These are phyloP conservation scores for Peromyscus aztecus DNA, from an alignment of 2,797 vertebrate species.

Conservation along the genomic window DNA sequence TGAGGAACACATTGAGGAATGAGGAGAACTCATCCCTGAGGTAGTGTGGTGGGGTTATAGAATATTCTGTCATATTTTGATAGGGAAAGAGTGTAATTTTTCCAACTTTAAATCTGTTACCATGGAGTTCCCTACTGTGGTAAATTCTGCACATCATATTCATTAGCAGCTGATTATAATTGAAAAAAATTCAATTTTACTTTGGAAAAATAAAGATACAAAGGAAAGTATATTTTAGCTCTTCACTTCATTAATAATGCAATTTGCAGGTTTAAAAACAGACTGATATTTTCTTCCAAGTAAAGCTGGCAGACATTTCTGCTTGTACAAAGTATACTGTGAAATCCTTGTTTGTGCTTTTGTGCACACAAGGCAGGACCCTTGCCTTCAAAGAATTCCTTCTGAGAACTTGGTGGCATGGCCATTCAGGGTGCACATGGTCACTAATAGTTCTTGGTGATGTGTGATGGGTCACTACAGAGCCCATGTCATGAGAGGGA, in stretches of 20 bases:
- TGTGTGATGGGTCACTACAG: too few relatives aligned
- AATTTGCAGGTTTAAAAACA: slow-evolving; percentile 5
- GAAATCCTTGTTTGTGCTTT: not conserved
- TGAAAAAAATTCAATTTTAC: not conserved
- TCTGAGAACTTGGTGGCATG: not conserved
- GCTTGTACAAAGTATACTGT: not conserved
- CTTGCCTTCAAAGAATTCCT: not conserved
- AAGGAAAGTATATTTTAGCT: not conserved
- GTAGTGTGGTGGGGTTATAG: not conserved
- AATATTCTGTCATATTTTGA: not conserved
- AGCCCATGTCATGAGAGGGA: not conserved
- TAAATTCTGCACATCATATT: slow-evolving; percentile 14
- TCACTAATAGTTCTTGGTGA: not conserved
- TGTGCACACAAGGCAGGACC: not conserved
- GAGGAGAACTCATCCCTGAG: not conserved
- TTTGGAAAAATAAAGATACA: slow-evolving; percentile 24
- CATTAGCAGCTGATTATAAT: slow-evolving; percentile 38
- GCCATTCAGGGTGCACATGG: not conserved
- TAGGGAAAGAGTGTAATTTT: not conserved
- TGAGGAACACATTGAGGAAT: not conserved
- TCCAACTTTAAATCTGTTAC: slow-evolving; percentile 28
- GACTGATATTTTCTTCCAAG: not conserved
- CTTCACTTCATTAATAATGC: slow-evolving; percentile 37
- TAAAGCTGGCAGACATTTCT: not conserved
- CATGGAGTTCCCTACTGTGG: not conserved